Conservation (phyloP, 2,888 invertebrate genomes). For the Tuta absoluta region DNA sequence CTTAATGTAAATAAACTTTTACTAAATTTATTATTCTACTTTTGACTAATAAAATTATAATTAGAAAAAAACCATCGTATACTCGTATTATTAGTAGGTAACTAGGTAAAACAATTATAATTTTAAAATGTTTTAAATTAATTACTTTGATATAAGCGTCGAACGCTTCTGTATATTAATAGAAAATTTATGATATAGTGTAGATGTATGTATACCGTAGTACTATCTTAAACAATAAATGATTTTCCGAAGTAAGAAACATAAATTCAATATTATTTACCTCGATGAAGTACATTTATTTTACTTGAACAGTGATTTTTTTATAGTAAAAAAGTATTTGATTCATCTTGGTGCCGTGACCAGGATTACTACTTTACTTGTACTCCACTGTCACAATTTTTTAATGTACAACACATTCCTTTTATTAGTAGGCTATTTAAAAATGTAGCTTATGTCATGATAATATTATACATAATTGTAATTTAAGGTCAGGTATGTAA, state of each 20-base stretch:
- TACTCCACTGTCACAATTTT: background rate
- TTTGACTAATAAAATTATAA: background rate
- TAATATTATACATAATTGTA: background rate
- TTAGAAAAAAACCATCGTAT: background rate
- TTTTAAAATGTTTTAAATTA: constrained; percentile 5
- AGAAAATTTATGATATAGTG: background rate
- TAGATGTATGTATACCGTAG: background rate
- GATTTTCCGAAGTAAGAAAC: background rate
- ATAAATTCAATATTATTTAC: too few relatives aligned
- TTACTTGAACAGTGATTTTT: too few relatives aligned
- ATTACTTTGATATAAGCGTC: constrained; percentile 1
- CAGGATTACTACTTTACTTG: background rate
- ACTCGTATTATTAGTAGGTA: background rate
- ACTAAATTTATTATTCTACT: background rate
- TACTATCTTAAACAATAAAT: too few relatives aligned
- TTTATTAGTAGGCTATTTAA: background rate
- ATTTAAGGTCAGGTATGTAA: background rate
- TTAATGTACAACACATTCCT: background rate
- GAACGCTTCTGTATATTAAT: constrained; percentile 14
- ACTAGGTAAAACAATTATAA: background rate
- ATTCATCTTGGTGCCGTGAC: background rate
- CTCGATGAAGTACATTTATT: too few relatives aligned
- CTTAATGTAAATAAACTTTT: constrained; percentile 1
- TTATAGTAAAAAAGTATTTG: too few relatives aligned
- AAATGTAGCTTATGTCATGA: background rate